These are phyloP conservation scores for Clepsis dumicolana DNA, from an alignment of 2,888 invertebrate species.

Conservation along the genomic window DNA sequence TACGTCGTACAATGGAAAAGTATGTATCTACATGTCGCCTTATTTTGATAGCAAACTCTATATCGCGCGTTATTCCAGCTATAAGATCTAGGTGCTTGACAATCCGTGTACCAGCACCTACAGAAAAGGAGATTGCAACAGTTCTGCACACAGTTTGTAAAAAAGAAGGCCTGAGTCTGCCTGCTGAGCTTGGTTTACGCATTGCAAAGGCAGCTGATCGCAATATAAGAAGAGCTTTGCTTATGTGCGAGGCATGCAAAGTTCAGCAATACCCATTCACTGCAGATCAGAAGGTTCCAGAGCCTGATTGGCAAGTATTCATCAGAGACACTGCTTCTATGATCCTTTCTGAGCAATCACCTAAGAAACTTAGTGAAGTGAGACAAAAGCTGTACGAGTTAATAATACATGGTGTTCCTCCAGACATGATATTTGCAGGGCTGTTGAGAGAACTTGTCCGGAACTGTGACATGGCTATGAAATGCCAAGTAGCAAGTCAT, in stretches of 20 bases:
- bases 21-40: constrained; percentile 97
- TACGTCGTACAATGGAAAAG: constrained; percentile 99
- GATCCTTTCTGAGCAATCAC: constrained; percentile 95
- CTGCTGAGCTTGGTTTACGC: constrained; percentile 90
- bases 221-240: constrained; percentile 95
- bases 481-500: constrained; percentile 92
- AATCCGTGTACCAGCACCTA: constrained; percentile 96
- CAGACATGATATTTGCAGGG: constrained; percentile 96
- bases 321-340: constrained; percentile 94
- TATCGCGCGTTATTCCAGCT: constrained; percentile 98
- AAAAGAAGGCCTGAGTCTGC: constrained; percentile 93
- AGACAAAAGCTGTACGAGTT: constrained; percentile 97
- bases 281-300: constrained; percentile 91
- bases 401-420: constrained; percentile 96
- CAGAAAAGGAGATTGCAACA: constrained; percentile 89
- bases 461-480: constrained; percentile 96
- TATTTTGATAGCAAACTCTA: constrained; percentile 97
- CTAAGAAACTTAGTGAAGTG: constrained; percentile 93
- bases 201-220: constrained; percentile 93
- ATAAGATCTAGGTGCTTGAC: constrained; percentile 97
- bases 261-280: constrained; percentile 96
- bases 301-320: constrained; percentile 97
- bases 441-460: constrained; percentile 93
- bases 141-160: constrained; percentile 90
- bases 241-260: constrained; percentile 97